A percentile compares a stretch with the other conserved stretches of the same genome.
Conservation (phyloP, 2,113 vertebrate species). For the Mus spicilegus region DNA sequence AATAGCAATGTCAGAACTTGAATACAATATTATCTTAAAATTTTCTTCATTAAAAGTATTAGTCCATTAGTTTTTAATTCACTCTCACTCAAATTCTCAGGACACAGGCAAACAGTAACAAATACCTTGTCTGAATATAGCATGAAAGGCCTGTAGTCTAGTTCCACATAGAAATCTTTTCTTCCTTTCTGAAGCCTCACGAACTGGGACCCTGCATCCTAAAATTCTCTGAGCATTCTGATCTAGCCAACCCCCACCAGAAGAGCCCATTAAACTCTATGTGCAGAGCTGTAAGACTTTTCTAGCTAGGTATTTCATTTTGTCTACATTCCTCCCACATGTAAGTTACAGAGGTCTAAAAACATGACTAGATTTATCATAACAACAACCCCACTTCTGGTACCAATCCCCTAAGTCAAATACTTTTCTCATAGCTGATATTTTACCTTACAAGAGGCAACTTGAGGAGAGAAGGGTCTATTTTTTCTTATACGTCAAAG, state of each 20-base stretch:
- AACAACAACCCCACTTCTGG: neutral
- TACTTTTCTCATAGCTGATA: neutral
- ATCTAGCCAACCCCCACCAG: neutral
- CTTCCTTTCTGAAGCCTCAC: neutral
- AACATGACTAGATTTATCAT: neutral
- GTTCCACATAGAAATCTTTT: neutral
- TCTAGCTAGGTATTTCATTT: neutral
- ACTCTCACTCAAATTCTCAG: neutral
- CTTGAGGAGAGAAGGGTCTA: neutral
- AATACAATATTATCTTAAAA: neutral
- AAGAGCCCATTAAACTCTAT: neutral
- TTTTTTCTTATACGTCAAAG: neutral
- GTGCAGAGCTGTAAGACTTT: neutral
- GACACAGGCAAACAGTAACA: neutral
- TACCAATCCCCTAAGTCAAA: neutral
- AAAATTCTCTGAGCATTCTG: neutral
- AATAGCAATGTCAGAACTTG: neutral
- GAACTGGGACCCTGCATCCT: neutral
- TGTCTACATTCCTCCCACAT: neutral
- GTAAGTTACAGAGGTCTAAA: neutral
- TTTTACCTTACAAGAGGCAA: neutral
- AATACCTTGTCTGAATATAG: neutral
- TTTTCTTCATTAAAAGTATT: neutral
- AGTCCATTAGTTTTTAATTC: neutral
- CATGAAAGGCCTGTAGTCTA: neutral